phyloP scores from a whole-genome alignment of 2,113 vertebrate species.

The Aix galericulata region DNA sequence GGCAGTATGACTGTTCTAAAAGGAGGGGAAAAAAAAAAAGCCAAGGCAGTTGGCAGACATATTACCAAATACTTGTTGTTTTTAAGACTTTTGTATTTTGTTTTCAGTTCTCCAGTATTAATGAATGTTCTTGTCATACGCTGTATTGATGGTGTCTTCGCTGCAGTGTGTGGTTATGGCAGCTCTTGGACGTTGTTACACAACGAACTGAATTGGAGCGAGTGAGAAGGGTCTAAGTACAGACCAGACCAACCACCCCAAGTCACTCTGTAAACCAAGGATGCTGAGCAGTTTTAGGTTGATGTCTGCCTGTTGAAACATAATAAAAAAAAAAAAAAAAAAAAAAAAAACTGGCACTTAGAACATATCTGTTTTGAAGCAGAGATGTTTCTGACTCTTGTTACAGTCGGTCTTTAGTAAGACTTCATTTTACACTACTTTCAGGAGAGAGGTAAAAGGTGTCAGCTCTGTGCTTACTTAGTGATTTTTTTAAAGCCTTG shows the following conservation, averaged over 20 bases:
- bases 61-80: background rate
- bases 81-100: background rate
- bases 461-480: background rate
- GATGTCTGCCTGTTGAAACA: background rate
- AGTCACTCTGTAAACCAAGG: background rate
- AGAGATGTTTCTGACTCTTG: background rate
- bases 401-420: background rate
- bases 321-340: background rate
- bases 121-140: background rate
- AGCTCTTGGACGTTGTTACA: background rate
- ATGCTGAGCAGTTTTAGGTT: background rate
- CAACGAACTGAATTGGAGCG: background rate
- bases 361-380: background rate
- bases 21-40: background rate
- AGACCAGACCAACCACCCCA: background rate
- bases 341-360: background rate
- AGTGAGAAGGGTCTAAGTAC: background rate
- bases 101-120: background rate
- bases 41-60: background rate
- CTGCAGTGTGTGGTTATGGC: fast-evolving
- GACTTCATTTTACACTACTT: background rate
- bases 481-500: too few relatives aligned
- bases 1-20: background rate
- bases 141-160: background rate
- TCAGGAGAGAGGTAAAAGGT: background rate